Conservation (phyloP, 2,113 vertebrate genomes). For the Atherinomorus stipes region DNA sequence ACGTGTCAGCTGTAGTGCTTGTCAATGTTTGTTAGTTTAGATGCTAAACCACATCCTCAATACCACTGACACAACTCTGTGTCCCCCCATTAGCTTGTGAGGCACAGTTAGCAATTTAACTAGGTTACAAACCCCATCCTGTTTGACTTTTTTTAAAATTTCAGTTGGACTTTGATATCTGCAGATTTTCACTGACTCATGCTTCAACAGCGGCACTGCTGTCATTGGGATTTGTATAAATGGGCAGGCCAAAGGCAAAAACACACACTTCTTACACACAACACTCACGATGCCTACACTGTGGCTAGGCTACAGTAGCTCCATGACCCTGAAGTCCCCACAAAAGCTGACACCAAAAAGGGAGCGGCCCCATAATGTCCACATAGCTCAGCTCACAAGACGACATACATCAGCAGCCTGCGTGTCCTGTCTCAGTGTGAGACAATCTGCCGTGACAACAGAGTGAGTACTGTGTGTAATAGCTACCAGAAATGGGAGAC, state of each 20-base stretch:
- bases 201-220: not conserved
- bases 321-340: conserved; percentile 24
- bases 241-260: conserved; percentile 13
- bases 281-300: not conserved
- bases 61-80: conserved; percentile 13
- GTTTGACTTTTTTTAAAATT: not conserved
- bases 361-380: conserved; percentile 55
- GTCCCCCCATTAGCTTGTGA: conserved; percentile 15
- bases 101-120: conserved; percentile 6
- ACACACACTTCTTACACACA: conserved; percentile 10
- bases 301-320: conserved; percentile 1
- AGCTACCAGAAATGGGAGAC: conserved; percentile 24
- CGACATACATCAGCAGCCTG: conserved; percentile 27
- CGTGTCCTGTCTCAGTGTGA: conserved; percentile 43
- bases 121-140: not conserved
- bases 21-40: conserved; percentile 48
- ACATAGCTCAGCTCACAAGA: conserved; percentile 50
- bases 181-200: not conserved
- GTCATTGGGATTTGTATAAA: conserved; percentile 25
- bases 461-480: conserved; percentile 48
- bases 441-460: conserved; percentile 55
- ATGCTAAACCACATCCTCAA: conserved; percentile 30
- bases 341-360: conserved; percentile 39
- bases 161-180: conserved; percentile 4
- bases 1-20: conserved; percentile 26